Conservation (phyloP, 2,888 invertebrate genomes). For the Criorhina ranunculi region DNA sequence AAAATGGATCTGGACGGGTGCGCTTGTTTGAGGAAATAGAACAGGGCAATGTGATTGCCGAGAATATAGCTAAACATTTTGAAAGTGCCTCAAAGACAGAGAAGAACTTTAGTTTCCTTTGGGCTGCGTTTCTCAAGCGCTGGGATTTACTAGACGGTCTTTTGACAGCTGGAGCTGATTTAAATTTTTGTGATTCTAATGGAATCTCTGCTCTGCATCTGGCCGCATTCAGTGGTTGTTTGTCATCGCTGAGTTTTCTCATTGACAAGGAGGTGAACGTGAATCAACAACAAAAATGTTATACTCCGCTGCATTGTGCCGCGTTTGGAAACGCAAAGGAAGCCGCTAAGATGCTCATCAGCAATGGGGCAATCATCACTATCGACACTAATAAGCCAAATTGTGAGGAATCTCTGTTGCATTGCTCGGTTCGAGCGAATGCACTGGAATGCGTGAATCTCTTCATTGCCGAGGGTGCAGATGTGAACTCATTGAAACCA, state of each 20-base stretch:
- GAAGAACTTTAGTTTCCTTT: conserved; percentile 89
- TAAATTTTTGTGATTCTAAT: conserved; percentile 89
- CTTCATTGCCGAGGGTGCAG: conserved; percentile 90
- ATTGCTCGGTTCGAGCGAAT: conserved; percentile 94
- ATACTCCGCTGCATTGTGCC: conserved; percentile 94
- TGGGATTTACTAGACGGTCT: conserved; percentile 88
- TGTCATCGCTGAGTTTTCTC: conserved; percentile 89
- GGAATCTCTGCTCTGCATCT: conserved; percentile 91
- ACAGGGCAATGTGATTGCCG: conserved; percentile 87
- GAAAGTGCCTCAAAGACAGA: conserved; percentile 88
- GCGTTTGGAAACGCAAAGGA: conserved; percentile 94
- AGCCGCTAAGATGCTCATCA: conserved; percentile 91
- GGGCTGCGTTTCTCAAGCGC: conserved; percentile 90
- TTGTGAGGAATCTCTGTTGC: conserved; percentile 91
- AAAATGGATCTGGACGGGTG: conserved; percentile 88
- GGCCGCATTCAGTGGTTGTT: conserved; percentile 91
- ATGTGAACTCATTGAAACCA: conserved; percentile 90
- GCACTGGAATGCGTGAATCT: conserved; percentile 91
- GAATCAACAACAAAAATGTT: conserved; percentile 89
- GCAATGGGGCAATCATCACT: conserved; percentile 89
- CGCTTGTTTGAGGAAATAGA: conserved; percentile 91
- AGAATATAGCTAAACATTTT: conserved; percentile 86
- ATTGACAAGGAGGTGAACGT: conserved; percentile 89
- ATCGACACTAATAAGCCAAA: conserved; percentile 88
- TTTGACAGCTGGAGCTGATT: conserved; percentile 88